Percentiles rank a stretch among this genome's conserved stretches.
These are phyloP conservation scores for Callyntrura guangdongensis DNA, from an alignment of 2,888 invertebrate species.

Conservation along the genomic window DNA sequence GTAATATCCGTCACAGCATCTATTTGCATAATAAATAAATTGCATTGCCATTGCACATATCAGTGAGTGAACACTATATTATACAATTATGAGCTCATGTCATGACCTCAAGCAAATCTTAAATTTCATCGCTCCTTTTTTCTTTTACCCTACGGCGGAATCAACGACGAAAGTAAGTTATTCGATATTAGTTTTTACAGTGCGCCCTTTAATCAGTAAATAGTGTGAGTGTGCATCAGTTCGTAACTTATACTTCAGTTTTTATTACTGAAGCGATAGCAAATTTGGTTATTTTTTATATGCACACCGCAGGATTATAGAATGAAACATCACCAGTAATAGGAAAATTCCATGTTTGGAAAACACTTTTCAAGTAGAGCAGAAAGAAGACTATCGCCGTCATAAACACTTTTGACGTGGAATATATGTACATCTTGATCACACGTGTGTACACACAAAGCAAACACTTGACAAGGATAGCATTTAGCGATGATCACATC, in stretches of 20 bases:
- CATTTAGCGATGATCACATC: constrained; percentile 34
- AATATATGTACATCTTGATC: background rate
- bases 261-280: background rate
- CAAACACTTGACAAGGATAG: background rate
- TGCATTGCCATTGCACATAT: too few species aligned
- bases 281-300: background rate
- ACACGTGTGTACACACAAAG: background rate
- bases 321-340: background rate
- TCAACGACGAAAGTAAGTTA: constrained; percentile 10
- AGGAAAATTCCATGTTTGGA: constrained; percentile 20
- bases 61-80: too few species aligned
- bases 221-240: background rate
- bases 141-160: background rate
- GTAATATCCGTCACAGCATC: too few species aligned
- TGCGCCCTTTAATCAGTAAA: background rate
- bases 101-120: constrained; percentile 25
- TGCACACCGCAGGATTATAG: background rate
- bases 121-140: constrained; percentile 28
- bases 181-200: background rate
- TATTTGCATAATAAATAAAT: too few species aligned
- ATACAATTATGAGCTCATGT: background rate
- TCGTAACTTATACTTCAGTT: constrained; percentile 3
- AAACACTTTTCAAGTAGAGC: constrained; percentile 12
- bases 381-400: constrained; percentile 16
- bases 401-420: constrained; percentile 7